Evolutionary conservation across 2,888 invertebrate species (phyloP), one percentile per base, ranked within the genome.

Genomic region (Drosophila mettleri): DNA sequence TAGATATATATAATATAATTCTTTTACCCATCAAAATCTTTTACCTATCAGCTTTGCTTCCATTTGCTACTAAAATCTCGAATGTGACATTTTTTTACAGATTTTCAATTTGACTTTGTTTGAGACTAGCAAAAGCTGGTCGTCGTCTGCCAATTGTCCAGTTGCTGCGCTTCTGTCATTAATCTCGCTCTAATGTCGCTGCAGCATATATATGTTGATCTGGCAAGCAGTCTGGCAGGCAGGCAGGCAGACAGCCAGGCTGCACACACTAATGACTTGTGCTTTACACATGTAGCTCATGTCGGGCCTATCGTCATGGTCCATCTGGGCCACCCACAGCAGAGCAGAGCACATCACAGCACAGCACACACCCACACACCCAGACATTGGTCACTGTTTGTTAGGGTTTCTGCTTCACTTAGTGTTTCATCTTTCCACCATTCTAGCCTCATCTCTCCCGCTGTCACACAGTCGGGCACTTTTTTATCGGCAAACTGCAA

Each of bases 401-500:
- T 45, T n/a, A 48, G 27, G 38, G 51, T 52, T 63, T 41, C 62
- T 49, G 74, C 77, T 73, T 63, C 70, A 68, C 49, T 64, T 51
- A 66, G 63, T 78, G 71, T 74, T 71, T 82, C 81, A 83, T 83
- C 86, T 84, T 84, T 71, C 49, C 34, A 34, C 20, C 33, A 16
- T 24, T 51, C 49, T 55, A 27, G 43, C 16, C 49, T 22, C 29
- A 27, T 45, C 70, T 39, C 27, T 22, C 41, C 29, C 12, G 22
- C n/a, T 33, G 41, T 1, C 54, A 33, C 54, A 24, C 33, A 43
- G 24, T 33, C 43, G 49, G 66, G 45, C 57, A 67, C 62, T 71
- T 81, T 76, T 85, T 88, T 85, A 88, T 86, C 85, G 86, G 78
- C 86, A 86, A 80, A 88, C 84, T 88, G 85, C 85, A 88, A 86